These are phyloP conservation scores for Ormyrus rosae DNA, from an alignment of 2,888 invertebrate genomes.

Conservation along the genomic window DNA sequence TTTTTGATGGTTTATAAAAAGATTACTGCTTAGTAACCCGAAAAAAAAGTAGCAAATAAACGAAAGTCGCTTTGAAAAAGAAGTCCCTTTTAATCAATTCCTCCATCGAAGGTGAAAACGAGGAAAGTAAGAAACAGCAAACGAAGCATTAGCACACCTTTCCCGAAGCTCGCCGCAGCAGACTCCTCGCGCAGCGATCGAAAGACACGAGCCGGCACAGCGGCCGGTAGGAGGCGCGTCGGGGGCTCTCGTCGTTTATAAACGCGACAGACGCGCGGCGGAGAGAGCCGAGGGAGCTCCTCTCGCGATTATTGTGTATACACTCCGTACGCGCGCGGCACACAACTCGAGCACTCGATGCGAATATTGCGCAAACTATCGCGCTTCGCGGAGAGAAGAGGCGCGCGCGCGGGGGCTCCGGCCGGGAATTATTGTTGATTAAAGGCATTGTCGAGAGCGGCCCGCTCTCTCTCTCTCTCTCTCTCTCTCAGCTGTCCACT, in stretches of 20 bases:
- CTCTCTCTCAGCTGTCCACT: not conserved
- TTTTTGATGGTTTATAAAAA: no score
- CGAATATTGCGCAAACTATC: slow-evolving; percentile 41
- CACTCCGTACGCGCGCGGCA: no score
- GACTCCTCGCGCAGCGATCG: not conserved
- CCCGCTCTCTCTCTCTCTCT: not conserved
- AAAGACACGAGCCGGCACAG: slow-evolving; percentile 7
- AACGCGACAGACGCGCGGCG: slow-evolving; percentile 3
- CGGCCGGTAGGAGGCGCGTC: not conserved
- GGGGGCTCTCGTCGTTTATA: not conserved
- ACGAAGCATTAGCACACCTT: no score
- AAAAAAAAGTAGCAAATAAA: no score
- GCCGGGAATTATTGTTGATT: slow-evolving; percentile 72
- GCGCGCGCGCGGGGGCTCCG: slow-evolving; percentile 48
- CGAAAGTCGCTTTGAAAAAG: no score
- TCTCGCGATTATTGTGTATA: no score
- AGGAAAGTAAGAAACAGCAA: no score
- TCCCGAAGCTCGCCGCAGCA: not conserved
- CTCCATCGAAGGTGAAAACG: no score
- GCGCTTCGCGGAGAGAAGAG: not conserved
- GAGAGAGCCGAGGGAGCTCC: no score
- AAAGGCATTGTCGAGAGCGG: slow-evolving; percentile 69
- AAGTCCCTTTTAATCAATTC: no score
- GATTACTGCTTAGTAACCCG: no score
- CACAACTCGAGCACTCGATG: not conserved